phyloP scores from a whole-genome alignment of 2,888 invertebrate genomes.

The Quadroppia sp. region DNA sequence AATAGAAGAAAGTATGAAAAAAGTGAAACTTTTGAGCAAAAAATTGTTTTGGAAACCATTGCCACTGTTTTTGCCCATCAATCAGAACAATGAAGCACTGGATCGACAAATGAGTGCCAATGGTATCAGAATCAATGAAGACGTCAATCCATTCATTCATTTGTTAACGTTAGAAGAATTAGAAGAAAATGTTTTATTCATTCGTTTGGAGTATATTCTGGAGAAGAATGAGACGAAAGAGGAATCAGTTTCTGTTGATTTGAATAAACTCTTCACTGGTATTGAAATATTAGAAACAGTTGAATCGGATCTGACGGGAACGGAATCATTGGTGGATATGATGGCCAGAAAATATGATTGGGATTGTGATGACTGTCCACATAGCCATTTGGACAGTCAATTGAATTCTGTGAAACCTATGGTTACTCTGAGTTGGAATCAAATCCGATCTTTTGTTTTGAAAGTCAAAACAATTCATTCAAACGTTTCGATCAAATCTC shows the following conservation, averaged over 20 bases:
- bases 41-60: conserved; percentile 6
- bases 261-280: conserved; percentile 45
- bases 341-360: conserved; percentile 15
- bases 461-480: not conserved
- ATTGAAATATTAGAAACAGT: conserved; percentile 42
- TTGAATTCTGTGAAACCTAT: not conserved
- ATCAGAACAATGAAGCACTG: not conserved
- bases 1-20: conserved; percentile 37
- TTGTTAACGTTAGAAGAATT: conserved; percentile 75
- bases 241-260: conserved; percentile 54
- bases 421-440: not conserved
- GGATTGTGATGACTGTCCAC: not conserved
- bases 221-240: conserved; percentile 61
- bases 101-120: conserved; percentile 24
- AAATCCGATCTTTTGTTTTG: conserved; percentile 17
- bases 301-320: conserved; percentile 47
- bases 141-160: conserved; percentile 57
- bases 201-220: conserved; percentile 72
- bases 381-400: not conserved
- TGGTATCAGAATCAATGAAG: conserved; percentile 10
- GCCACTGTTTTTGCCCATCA: not conserved
- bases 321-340: conserved; percentile 42
- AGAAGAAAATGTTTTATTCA: conserved; percentile 60
- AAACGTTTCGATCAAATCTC: no score
- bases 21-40: conserved; percentile 38